Conservation (phyloP, 2,888 invertebrate genomes). For the Lathronympha strigana region DNA sequence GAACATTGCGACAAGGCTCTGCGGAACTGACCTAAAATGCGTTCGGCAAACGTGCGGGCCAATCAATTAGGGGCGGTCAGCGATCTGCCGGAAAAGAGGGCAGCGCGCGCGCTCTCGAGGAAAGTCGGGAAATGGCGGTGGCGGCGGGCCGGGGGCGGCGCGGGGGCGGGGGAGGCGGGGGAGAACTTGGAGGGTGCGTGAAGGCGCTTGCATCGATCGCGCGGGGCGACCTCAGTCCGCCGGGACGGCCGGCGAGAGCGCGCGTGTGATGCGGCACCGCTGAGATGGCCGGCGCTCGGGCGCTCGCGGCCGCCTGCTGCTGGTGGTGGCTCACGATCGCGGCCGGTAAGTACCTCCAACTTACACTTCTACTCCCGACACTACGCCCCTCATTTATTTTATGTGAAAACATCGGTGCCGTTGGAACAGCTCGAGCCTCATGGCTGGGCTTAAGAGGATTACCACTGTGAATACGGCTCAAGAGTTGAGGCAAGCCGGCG, state of each 20-base stretch:
- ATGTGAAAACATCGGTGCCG: slow-evolving; percentile 4
- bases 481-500: slow-evolving; percentile 28
- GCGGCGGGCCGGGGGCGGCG: slow-evolving; percentile 63
- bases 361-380: slow-evolving; percentile 23
- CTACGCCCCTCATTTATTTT: neutral
- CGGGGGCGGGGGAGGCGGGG: slow-evolving; percentile 65
- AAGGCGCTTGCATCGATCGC: slow-evolving; percentile 72
- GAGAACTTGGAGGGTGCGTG: slow-evolving; percentile 65
- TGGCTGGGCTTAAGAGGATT: slow-evolving; percentile 38
- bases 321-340: slow-evolving; percentile 82
- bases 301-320: slow-evolving; percentile 83
- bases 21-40: slow-evolving; percentile 81
- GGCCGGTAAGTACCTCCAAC: slow-evolving; percentile 77
- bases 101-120: slow-evolving; percentile 84
- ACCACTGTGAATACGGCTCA: slow-evolving; percentile 30
- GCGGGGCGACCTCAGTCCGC: slow-evolving; percentile 72
- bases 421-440: slow-evolving; percentile 22
- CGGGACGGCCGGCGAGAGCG: slow-evolving; percentile 84
- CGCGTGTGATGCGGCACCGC: slow-evolving; percentile 82
- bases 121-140: slow-evolving; percentile 79
- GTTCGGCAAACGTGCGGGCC: slow-evolving; percentile 77
- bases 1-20: slow-evolving; percentile 62
- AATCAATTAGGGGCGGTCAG: slow-evolving; percentile 84
- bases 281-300: slow-evolving; percentile 84
- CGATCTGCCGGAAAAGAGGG: slow-evolving; percentile 81